Evolutionary conservation across 2,113 vertebrate species (phyloP), one percentile per base, ranked within the genome.

Genomic region (Petroica traversi): DNA sequence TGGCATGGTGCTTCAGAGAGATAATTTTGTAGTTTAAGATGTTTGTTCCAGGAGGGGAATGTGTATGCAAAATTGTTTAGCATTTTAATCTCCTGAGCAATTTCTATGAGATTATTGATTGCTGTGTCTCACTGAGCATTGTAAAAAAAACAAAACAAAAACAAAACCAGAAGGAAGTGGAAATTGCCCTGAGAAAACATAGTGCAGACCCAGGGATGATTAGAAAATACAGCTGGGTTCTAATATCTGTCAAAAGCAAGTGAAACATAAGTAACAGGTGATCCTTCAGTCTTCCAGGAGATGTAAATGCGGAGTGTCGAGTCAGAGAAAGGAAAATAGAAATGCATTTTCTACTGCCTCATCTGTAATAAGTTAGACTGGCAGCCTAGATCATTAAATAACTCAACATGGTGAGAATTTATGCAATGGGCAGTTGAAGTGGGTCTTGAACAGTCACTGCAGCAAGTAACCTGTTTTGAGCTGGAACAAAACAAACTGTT

Each of bases 401-500:
- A 73, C 74, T 80, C 61, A 69, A 55, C 33, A 64, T 38, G 31
- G 82, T 14, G 34, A 88, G 77, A 95, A 84, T 92, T 94, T 95
- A 88, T 90, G 34, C 74, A 95, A 95, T 72, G 68, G 62, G n/a
- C 72, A 94, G 61, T 93, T 96, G 54, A 91, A 95, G 69, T 69
- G 38, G 61, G 82, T 87, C 77, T 38, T 36, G 81, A 95, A 67
- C 59, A 69, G 68, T 80, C 83, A 82, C 59, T 38, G 71, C 13
- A 17, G 11, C 43, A 48, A 82, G 19, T 61, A 85, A 75, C 29
- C 46, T 33, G 55, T 75, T 95, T 62, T 78, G 64, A 92, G 86
- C 68, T 95, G 80, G 85, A 97, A 73, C n/a, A 92, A 97, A 97
- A 85, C 83, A 94, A 96, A 95, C 54, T 81, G 52, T 82, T 88